Evolutionary conservation across 2,113 vertebrate genomes (phyloP), one percentile per base, ranked within the genome.

Genomic region (Oryzias woworae): DNA sequence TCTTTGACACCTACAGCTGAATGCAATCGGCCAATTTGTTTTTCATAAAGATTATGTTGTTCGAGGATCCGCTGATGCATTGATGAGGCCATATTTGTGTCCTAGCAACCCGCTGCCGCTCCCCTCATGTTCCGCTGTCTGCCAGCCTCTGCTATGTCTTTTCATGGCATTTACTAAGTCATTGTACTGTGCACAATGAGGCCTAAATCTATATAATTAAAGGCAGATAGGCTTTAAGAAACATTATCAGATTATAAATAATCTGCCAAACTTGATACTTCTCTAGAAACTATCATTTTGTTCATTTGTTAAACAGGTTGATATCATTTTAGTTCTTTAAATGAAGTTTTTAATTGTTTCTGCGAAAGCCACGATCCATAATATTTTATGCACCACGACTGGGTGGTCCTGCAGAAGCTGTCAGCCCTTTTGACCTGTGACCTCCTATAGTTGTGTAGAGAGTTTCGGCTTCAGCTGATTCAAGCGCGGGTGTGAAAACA

Each of bases 131-230:
- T 67, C 47, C 58, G 63, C 51, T 74, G 67, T 75, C 81, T 72
- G 85, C 72, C 79, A 58, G 81, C 68, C 71, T 66, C 71, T 56
- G 2, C 51, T 53, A 83, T 83, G 79, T 73, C 84, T 77, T 84
- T 87, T 89, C 84, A 86, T 72, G 65, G 67, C 74, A 79, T 87
- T 85, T 78, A 86, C 69, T 74, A 77, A 71, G 55, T 81, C 78
- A 80, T 87, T 87, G 84, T 86, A 58, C 60, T 66, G 56, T 58
- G 61, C 77, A 89, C 81, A 89, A 87, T 85, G 81, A 84, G 18
- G 69, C 73, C 79, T 84, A 82, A 84, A 84, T 86, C 82, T 88
- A 82, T 88, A 85, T 87, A 76, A 86, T 89, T 84, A 86, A 87
- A 87, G 82, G 64, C 62, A 80, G 85, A 89, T 84, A 84, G 81